Base-by-base conservation (phyloP, 2,797 vertebrate genomes). In the Semotilus atromaculatus region DNA sequence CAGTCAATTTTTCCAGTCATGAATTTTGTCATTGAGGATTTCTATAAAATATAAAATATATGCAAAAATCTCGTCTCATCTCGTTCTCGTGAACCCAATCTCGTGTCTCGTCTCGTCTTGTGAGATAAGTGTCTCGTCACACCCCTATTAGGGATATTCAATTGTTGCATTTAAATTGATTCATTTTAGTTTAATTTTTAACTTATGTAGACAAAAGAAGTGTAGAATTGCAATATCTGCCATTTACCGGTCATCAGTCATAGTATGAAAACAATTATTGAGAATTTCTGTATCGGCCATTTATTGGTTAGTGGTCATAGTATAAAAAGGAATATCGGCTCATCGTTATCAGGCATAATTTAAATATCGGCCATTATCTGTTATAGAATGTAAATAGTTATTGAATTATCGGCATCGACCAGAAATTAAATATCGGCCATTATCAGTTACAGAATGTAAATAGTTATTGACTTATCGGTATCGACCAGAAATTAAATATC, bases 351-450 rank as follows among this genome's bases (percentile, higher is more conserved):
- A 8, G 64, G 0, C 31, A 67, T 7, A 29, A 29, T 29, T 62
- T 14, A 0, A 14, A 1, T 16, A 55, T 55, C 10, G 3, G 6
- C 0, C 7, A 55, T n/a, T n/a, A n/a, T n/a, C 1, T n/a, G 1
- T 4, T 38, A 38, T 14, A 6, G 11, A 5, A 29, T 62, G 13
- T 14, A 62, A 60, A 6, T 34, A 26, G 26, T 26, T 13, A 31
- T 34, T 0, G 4, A 5, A 11, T 18, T 64, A 64, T 64, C 2
- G 11, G 11, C 29, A 62, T 16, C 4, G 0, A n/a, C 2, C 3
- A 9, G 18, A 19, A 19, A n/a, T n/a, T 67, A 10, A 38, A 68
- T 68, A 38, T 38, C 9, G 9, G 1, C 0, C 21, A 23, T 21
- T 18, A 29, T n/a, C 6, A 7, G n/a, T 48, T 3, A 36, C 5